Conservation (phyloP, 2,888 invertebrate genomes). For the Mechanitis mazaeus region DNA sequence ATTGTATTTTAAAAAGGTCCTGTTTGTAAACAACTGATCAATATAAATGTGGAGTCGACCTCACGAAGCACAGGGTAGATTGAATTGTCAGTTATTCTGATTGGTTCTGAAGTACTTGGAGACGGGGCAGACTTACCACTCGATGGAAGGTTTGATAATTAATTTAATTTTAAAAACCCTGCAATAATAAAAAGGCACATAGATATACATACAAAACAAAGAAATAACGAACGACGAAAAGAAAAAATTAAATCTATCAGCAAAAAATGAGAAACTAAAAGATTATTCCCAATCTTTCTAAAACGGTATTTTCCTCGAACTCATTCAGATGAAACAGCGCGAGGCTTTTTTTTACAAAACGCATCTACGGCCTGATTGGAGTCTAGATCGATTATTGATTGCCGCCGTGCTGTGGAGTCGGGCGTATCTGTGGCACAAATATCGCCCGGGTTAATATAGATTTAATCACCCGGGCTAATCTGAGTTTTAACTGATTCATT, state of each 20-base stretch:
- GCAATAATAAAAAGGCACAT: no score
- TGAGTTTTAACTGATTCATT: not conserved
- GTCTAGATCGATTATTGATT: constrained; percentile 13
- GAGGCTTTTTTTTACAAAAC: not conserved
- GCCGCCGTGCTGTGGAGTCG: constrained; percentile 28
- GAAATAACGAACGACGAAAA: no score
- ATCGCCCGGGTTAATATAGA: not conserved
- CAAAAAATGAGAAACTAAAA: no score
- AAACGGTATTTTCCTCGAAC: not conserved
- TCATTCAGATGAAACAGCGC: not conserved
- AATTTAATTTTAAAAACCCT: no score
- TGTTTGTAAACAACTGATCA: no score
- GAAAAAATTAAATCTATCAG: no score
- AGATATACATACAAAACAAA: no score
- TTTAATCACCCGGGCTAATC: not conserved
- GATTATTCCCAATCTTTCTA: no score
- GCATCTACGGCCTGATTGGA: constrained; percentile 14
- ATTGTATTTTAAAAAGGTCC: no score
- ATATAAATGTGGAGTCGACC: constrained; percentile 27
- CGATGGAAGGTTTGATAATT: no score
- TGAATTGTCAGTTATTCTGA: constrained; percentile 21
- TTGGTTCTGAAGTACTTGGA: constrained; percentile 8
- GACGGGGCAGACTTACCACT: no score
- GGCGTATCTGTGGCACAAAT: not conserved
- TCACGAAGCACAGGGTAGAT: constrained; percentile 19